These are phyloP conservation scores for Mesorhabditis belari DNA, from an alignment of 2,888 invertebrate species.

Conservation along the genomic window DNA sequence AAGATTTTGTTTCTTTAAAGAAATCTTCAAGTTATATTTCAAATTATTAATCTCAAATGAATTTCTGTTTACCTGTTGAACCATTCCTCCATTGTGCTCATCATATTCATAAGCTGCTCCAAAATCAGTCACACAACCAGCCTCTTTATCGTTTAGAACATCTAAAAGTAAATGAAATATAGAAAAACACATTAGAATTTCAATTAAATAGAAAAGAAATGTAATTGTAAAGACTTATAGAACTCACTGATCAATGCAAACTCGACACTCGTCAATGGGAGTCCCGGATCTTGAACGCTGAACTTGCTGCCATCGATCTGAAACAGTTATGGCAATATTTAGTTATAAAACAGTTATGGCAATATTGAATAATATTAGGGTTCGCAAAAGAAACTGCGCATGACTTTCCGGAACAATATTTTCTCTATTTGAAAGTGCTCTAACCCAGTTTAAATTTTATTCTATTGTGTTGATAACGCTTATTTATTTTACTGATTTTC, in stretches of 20 bases:
- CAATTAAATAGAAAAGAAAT: too few species aligned
- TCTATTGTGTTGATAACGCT: too few species aligned
- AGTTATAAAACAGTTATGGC: not conserved
- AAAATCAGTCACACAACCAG: conserved; percentile 7
- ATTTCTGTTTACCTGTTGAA: not conserved
- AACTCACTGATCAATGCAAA: not conserved
- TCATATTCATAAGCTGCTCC: conserved; percentile 27
- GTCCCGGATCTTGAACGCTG: conserved; percentile 21
- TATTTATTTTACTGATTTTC: too few species aligned
- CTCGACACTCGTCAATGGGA: not conserved
- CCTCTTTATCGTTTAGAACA: not conserved
- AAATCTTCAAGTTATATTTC: not conserved
- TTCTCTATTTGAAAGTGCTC: too few species aligned
- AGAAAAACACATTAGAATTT: not conserved
- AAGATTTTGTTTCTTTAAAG: not conserved
- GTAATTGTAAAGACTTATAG: too few species aligned
- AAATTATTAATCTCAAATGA: too few species aligned
- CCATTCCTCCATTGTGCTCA: conserved; percentile 11
- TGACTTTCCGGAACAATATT: too few species aligned
- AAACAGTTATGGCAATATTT: conserved; percentile 1
- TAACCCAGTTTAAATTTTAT: too few species aligned
- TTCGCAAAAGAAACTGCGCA: too few species aligned
- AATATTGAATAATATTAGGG: too few species aligned
- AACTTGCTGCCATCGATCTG: conserved; percentile 26
- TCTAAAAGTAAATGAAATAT: not conserved